phyloP scores from a whole-genome alignment of 2,797 vertebrate genomes.

The Lerista edwardsae region DNA sequence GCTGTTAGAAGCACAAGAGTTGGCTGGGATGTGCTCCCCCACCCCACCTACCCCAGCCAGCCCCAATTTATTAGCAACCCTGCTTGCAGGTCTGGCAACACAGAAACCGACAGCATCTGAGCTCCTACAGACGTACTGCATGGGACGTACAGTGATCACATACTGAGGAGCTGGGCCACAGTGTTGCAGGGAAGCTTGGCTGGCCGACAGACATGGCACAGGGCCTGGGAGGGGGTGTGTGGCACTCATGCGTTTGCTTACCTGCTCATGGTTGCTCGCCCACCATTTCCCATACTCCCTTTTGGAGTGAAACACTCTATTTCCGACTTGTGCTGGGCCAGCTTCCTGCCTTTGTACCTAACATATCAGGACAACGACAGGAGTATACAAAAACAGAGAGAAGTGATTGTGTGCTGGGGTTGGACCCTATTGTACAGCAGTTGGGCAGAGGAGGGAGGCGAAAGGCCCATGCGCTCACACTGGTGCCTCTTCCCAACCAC shows the following conservation, averaged over 20 bases:
- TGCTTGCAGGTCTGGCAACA: conserved; percentile 48
- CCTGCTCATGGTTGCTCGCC: conserved; percentile 84
- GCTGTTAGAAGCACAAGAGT: neutral
- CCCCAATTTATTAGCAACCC: neutral
- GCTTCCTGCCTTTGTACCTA: conserved; percentile 85
- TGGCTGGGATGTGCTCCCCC: neutral
- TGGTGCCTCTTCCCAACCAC: neutral
- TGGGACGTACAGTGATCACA: conserved; percentile 61
- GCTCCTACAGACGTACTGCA: conserved; percentile 43
- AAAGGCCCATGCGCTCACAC: conserved; percentile 27
- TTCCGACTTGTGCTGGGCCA: conserved; percentile 84
- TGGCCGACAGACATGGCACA: conserved; percentile 73
- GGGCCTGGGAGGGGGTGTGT: conserved; percentile 44
- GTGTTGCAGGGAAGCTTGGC: conserved; percentile 61
- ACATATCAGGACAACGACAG: conserved; percentile 82
- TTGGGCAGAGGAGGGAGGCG: conserved; percentile 45
- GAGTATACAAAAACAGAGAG: conserved; percentile 80
- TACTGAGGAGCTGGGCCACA: conserved; percentile 58
- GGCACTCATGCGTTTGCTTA: conserved; percentile 78
- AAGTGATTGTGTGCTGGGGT: conserved; percentile 76
- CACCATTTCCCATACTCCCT: conserved; percentile 86
- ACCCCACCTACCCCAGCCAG: neutral
- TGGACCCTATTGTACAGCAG: conserved; percentile 45
- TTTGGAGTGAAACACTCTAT: conserved; percentile 86
- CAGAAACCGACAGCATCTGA: conserved; percentile 58